phyloP scores from a whole-genome alignment of 2,888 invertebrate species.

The Dryococelus australis region DNA sequence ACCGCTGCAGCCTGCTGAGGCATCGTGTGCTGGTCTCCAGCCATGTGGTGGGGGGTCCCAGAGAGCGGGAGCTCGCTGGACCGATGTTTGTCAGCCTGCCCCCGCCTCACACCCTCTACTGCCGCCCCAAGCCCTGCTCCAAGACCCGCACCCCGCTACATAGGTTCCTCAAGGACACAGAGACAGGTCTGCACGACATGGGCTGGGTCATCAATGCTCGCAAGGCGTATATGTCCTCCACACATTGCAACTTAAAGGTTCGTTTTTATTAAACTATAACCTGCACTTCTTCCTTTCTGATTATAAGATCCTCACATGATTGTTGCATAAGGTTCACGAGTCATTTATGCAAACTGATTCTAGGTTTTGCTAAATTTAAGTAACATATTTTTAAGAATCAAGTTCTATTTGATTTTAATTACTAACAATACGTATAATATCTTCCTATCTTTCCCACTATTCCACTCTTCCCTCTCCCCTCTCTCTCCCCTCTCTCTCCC shows the following conservation, averaged over 20 bases:
- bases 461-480: no score
- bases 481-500: no score
- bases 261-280: no score
- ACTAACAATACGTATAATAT: no score
- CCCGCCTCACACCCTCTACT: conserved; percentile 18
- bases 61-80: conserved; percentile 6
- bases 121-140: not conserved
- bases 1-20: conserved; percentile 33
- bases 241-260: conserved; percentile 37
- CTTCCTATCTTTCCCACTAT: no score
- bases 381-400: no score
- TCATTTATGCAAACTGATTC: no score
- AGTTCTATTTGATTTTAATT: no score
- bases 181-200: conserved; percentile 39
- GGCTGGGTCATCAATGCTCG: conserved; percentile 39
- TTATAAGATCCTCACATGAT: no score
- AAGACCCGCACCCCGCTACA: conserved; percentile 35
- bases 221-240: conserved; percentile 38
- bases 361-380: no score
- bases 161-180: conserved; percentile 39
- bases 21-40: conserved; percentile 31
- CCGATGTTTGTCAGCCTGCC: conserved; percentile 25
- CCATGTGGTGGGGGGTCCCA: conserved; percentile 27
- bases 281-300: no score
- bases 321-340: no score